Evolutionary conservation across 1,140 invertebrate species (phyloP).

Genomic region (Euwallacea fornicatus): DNA sequence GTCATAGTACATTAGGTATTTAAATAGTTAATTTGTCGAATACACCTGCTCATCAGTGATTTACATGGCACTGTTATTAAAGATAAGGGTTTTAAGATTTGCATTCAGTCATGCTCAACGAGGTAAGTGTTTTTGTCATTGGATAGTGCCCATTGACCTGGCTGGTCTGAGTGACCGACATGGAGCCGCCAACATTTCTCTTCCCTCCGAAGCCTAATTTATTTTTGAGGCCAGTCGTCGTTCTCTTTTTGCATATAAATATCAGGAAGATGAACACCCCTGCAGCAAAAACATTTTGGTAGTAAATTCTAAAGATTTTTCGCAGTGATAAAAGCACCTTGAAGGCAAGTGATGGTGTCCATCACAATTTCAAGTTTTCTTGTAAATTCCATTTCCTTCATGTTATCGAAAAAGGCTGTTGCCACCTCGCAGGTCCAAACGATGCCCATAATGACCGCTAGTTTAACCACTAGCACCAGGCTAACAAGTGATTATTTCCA

Average conservation of each 20-base stretch:
- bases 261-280: slow-evolving; percentile 57
- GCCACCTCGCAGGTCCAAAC: slow-evolving; percentile 59
- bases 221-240: slow-evolving; percentile 39
- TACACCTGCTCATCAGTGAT: too few species aligned
- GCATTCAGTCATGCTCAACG: slow-evolving; percentile 18
- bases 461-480: slow-evolving; percentile 59
- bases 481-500: slow-evolving; percentile 46
- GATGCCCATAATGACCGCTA: slow-evolving; percentile 65
- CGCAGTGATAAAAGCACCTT: slow-evolving; percentile 28
- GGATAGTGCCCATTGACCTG: slow-evolving; percentile 19
- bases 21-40: too few species aligned
- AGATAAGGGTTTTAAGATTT: too few species aligned
- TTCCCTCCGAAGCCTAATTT: slow-evolving; percentile 20
- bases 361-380: slow-evolving; percentile 40
- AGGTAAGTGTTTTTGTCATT: slow-evolving; percentile 19
- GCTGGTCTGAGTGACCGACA: slow-evolving; percentile 16
- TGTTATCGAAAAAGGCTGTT: slow-evolving; percentile 44
- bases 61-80: too few species aligned
- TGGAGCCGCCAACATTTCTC: slow-evolving; percentile 12
- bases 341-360: slow-evolving; percentile 38
- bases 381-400: slow-evolving; percentile 24
- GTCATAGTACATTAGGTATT: too few species aligned
- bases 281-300: slow-evolving; percentile 25
- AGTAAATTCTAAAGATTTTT: not conserved
- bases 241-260: slow-evolving; percentile 58